These are phyloP conservation scores for Ahaetulla prasina DNA, from an alignment of 2,113 vertebrate genomes.

Conservation along the genomic window DNA sequence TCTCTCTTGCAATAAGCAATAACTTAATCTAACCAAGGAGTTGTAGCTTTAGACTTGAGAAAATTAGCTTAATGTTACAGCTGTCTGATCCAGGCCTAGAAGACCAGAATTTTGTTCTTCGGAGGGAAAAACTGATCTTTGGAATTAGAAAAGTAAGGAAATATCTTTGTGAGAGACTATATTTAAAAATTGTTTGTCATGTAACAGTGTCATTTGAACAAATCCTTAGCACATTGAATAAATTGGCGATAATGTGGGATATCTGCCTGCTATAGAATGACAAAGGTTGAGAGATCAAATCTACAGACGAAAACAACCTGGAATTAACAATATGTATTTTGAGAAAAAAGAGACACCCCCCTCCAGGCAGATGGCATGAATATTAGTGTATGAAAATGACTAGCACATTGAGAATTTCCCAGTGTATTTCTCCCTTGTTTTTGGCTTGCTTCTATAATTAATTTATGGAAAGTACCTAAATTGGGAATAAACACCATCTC, in stretches of 20 bases:
- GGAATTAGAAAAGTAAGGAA: not conserved
- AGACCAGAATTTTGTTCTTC: not conserved
- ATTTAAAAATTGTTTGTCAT: not conserved
- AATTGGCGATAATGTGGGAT: not conserved
- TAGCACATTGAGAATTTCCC: constrained; percentile 66
- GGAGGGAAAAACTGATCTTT: not conserved
- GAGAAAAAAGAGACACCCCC: constrained; percentile 11
- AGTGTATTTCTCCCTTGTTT: constrained; percentile 53
- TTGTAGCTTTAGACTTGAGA: not conserved
- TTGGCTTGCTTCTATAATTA: constrained; percentile 61
- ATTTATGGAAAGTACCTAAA: constrained; percentile 70
- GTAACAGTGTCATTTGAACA: not conserved
- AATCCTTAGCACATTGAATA: not conserved
- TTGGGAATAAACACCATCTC: constrained; percentile 62
- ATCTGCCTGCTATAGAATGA: not conserved
- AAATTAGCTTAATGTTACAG: not conserved
- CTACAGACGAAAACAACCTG: not conserved
- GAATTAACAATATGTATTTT: constrained; percentile 22
- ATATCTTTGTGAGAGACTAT: accelerated
- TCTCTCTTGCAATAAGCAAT: not conserved
- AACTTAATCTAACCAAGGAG: not conserved
- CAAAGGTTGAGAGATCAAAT: not conserved
- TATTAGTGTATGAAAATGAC: constrained; percentile 66
- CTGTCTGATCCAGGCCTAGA: not conserved
- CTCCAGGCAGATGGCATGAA: constrained; percentile 62